Percentiles rank a stretch among this genome's conserved stretches.
Conservation (phyloP, 2,888 invertebrate species). For the Drosophila hawaiiensis region DNA sequence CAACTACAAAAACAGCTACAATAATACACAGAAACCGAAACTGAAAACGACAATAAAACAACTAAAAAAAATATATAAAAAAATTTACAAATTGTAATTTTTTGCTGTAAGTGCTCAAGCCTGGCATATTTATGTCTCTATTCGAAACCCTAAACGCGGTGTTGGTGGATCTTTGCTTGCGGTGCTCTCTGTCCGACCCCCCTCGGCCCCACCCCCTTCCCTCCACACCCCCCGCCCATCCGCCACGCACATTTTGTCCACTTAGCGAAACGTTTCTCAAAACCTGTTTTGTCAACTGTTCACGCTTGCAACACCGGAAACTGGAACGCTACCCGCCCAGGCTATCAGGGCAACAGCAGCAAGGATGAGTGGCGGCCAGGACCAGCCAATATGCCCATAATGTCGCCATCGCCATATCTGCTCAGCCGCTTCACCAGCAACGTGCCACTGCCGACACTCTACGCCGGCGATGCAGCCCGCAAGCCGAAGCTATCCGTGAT, state of each 20-base stretch:
- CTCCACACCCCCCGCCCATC: neutral
- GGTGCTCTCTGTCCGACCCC: constrained; percentile 29
- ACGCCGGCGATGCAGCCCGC: constrained; percentile 89
- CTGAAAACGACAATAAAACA: constrained; percentile 59
- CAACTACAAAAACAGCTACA: constrained; percentile 20
- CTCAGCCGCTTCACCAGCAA: constrained; percentile 84
- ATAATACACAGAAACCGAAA: constrained; percentile 38
- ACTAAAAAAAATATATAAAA: constrained; percentile 15
- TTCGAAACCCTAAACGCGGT: constrained; percentile 25
- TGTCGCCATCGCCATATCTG: constrained; percentile 84
- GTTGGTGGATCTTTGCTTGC: constrained; percentile 62
- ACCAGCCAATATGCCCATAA: constrained; percentile 79
- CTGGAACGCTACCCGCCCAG: constrained; percentile 18
- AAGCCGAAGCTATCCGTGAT: constrained; percentile 85
- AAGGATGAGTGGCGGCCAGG: constrained; percentile 84
- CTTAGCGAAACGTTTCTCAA: constrained; percentile 55
- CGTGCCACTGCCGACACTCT: constrained; percentile 93
- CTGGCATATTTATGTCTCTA: neutral
- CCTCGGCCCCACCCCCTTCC: too few relatives aligned
- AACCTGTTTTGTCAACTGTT: constrained; percentile 63
- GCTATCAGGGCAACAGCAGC: constrained; percentile 72
- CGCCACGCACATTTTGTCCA: neutral
- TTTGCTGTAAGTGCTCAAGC: neutral
- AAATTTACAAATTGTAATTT: constrained; percentile 30
- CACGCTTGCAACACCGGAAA: constrained; percentile 26